A percentile compares a stretch with the other conserved stretches of the same genome.
Evolutionary conservation across 2,113 vertebrate genomes (phyloP).

Genomic region (Argyrosomus japonicus): DNA sequence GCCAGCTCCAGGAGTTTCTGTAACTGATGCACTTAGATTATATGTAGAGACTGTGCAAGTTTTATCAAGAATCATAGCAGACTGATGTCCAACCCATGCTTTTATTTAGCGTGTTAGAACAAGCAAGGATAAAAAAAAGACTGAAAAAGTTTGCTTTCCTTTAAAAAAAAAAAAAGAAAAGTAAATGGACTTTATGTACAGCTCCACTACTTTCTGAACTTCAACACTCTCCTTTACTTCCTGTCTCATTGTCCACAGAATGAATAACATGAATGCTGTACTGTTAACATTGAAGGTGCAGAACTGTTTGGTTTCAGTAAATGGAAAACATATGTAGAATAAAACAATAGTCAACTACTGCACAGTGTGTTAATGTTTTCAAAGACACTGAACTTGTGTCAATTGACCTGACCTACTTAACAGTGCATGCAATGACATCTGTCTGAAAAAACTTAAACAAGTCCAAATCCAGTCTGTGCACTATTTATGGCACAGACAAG

Average conservation of each 20-base stretch:
- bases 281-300: constrained; percentile 1
- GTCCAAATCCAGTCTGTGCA: background rate
- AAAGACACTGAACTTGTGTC: background rate
- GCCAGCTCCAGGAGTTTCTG: constrained; percentile 34
- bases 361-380: constrained; percentile 13
- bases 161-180: background rate
- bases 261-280: background rate
- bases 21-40: constrained; percentile 29
- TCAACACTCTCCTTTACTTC: background rate
- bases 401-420: background rate
- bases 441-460: background rate
- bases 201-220: no score
- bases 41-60: constrained; percentile 36
- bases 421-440: constrained; percentile 5
- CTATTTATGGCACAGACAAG: background rate
- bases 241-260: background rate
- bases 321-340: background rate
- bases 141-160: constrained; percentile 15
- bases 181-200: no score
- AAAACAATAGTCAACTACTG: constrained; percentile 1
- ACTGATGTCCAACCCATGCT: constrained; percentile 8
- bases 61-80: constrained; percentile 29
- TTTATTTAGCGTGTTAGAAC: background rate
- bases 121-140: constrained; percentile 1
- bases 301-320: background rate